These are phyloP conservation scores for Tricholauxania praeusta DNA, from an alignment of 2,888 invertebrate genomes.

Conservation along the genomic window DNA sequence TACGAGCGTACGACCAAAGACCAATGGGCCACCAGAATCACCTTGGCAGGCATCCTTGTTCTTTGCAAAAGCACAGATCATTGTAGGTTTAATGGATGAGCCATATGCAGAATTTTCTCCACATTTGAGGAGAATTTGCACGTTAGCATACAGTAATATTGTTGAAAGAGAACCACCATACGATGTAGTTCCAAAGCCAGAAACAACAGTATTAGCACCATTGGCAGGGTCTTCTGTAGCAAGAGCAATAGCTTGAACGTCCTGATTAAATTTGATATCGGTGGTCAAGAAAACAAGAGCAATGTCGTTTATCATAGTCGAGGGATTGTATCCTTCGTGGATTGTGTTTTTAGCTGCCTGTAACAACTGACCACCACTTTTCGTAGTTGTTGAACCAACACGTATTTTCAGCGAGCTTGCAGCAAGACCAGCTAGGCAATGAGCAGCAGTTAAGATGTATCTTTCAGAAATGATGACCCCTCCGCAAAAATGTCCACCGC, in stretches of 20 bases:
- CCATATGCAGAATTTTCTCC: slow-evolving; percentile 61
- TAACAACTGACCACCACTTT: slow-evolving; percentile 51
- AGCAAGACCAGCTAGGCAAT: slow-evolving; percentile 68
- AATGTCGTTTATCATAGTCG: slow-evolving; percentile 71
- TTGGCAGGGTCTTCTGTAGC: slow-evolving; percentile 51
- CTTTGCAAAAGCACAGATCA: slow-evolving; percentile 54
- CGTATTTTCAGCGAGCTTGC: slow-evolving; percentile 63
- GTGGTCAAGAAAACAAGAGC: slow-evolving; percentile 70
- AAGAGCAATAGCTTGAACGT: slow-evolving; percentile 66
- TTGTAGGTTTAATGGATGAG: slow-evolving; percentile 39
- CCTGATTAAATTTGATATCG: slow-evolving; percentile 64
- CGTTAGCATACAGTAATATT: slow-evolving; percentile 68
- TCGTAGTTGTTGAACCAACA: slow-evolving; percentile 70
- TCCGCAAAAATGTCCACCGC: slow-evolving; percentile 70
- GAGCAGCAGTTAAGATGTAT: slow-evolving; percentile 72
- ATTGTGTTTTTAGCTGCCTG: slow-evolving; percentile 47
- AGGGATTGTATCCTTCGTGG: slow-evolving; percentile 65
- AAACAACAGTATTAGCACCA: slow-evolving; percentile 42
- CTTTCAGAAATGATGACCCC: slow-evolving; percentile 69
- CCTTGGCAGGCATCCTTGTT: slow-evolving; percentile 52
- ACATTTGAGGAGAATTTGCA: slow-evolving; percentile 57
- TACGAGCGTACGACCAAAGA: slow-evolving; percentile 40
- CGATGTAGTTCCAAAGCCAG: slow-evolving; percentile 49
- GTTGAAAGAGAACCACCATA: slow-evolving; percentile 40
- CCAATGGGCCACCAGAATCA: slow-evolving; percentile 55